Conservation (phyloP, 2,797 vertebrate genomes). For the Notolabrus celidotus region DNA sequence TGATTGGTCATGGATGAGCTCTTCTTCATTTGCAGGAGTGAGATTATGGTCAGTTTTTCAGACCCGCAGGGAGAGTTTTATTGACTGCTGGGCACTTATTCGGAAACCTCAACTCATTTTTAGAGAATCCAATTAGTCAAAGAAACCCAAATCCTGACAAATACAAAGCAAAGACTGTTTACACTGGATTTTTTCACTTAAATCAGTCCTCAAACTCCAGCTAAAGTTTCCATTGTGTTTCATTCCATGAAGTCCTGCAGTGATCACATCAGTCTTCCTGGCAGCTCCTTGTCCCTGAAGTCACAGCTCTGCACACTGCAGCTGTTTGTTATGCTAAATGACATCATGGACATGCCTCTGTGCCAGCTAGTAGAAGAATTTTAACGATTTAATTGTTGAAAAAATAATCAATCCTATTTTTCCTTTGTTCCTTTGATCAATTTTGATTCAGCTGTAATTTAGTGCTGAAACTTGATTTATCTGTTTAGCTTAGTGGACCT, state of each 20-base stretch:
- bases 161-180: slow-evolving; percentile 1
- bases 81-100: slow-evolving; percentile 47
- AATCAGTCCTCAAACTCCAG: slow-evolving; percentile 12
- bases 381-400: slow-evolving; percentile 3
- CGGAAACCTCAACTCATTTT: slow-evolving; percentile 30
- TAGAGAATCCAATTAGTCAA: slow-evolving; percentile 24
- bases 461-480: slow-evolving; percentile 6
- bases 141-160: slow-evolving; percentile 20
- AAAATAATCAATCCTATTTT: background rate
- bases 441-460: slow-evolving; percentile 4
- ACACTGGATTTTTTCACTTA: slow-evolving; percentile 18
- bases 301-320: slow-evolving; percentile 49
- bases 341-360: slow-evolving; percentile 41
- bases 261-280: slow-evolving; percentile 69
- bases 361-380: slow-evolving; percentile 23
- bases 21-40: slow-evolving; percentile 50
- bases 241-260: slow-evolving; percentile 56
- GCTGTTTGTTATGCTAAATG: slow-evolving; percentile 61
- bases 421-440: too few species aligned
- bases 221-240: slow-evolving; percentile 53
- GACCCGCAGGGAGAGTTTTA: slow-evolving; percentile 38
- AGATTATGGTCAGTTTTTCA: slow-evolving; percentile 57
- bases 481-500: slow-evolving; percentile 15
- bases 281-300: slow-evolving; percentile 51
- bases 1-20: slow-evolving; percentile 59